Base-by-base conservation (phyloP, 2,113 vertebrate species). In the Puntigrus tetrazona region DNA sequence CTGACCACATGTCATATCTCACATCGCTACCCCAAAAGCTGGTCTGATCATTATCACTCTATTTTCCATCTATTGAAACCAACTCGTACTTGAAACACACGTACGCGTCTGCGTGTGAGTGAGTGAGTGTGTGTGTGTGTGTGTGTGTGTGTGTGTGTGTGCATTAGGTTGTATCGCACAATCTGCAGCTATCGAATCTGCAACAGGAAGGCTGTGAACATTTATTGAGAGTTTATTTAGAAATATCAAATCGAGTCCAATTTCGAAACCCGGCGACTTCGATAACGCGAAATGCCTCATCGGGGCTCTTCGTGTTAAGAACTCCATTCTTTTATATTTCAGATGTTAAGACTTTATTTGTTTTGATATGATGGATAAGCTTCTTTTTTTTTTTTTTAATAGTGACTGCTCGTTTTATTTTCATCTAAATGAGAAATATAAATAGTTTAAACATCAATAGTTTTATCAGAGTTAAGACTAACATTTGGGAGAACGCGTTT, bases 51-150 rank as follows among this genome's bases (percentile, higher is more conserved):
- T 25, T 87, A 87, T 87, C 86, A 50, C 73, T 14, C 50, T 84
- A 82, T 85, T 84, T 87, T 87, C 86, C 86, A 87, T 85, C 78
- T 78, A 82, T 69, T 82, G 78, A 87, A 87, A 87, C 82, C 78
- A 81, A 67, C 73, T n/a, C n/a, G 20, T 83, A 47, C 83, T n/a
- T 61, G 57, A n/a, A n/a, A n/a, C n/a, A n/a, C n/a, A n/a, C 47
- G 18, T 74, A 45, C 41, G 9, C 36, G 45, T 78, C 55, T 69
- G 81, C 76, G 52, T 83, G 77, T 74, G 77, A n/a, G n/a, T n/a
- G n/a, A n/a, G n/a, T n/a, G n/a, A n/a, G n/a, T 78, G 25, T 81
- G 43, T 84, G 69, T 63, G 81, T 73, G 78, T 83, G 79, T 87
- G 73, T 67, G 20, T 29, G 31, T 65, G 59, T 78, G 73, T 75